phyloP scores from a whole-genome alignment of 2,113 vertebrate species.

The Crotalus tigris region DNA sequence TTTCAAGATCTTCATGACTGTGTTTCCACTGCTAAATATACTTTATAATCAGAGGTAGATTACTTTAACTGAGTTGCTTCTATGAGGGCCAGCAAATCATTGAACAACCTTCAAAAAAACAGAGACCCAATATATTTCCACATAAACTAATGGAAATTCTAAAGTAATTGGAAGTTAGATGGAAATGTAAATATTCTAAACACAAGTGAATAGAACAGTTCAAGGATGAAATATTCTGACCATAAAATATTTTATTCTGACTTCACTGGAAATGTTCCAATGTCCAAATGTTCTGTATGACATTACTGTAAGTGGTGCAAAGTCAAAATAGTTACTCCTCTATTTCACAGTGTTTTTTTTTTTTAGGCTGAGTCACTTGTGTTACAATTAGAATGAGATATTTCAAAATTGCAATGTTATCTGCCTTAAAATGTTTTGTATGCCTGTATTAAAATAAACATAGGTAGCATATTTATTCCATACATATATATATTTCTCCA shows the following conservation, averaged over 20 bases:
- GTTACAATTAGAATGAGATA: neutral
- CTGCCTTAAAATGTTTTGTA: neutral
- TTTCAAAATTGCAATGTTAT: neutral
- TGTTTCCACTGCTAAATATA: neutral
- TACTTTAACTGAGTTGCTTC: neutral
- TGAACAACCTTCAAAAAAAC: neutral
- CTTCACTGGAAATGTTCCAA: neutral
- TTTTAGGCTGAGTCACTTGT: neutral
- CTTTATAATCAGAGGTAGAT: neutral
- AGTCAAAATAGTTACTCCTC: neutral
- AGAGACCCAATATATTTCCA: neutral
- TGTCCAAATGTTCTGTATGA: neutral
- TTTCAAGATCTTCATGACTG: fast-evolving
- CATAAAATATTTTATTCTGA: neutral
- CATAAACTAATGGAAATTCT: neutral
- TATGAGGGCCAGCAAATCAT: neutral
- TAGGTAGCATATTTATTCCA: neutral
- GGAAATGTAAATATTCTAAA: neutral
- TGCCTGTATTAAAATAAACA: neutral
- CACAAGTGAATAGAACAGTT: no score
- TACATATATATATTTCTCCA: neutral
- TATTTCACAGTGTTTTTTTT: neutral
- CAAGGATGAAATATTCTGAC: no score
- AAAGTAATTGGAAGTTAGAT: neutral
- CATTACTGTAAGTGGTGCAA: neutral